Evolutionary conservation across 2,888 invertebrate species (phyloP), one percentile per base, ranked within the genome.

Genomic region (Teleiodes luculella): DNA sequence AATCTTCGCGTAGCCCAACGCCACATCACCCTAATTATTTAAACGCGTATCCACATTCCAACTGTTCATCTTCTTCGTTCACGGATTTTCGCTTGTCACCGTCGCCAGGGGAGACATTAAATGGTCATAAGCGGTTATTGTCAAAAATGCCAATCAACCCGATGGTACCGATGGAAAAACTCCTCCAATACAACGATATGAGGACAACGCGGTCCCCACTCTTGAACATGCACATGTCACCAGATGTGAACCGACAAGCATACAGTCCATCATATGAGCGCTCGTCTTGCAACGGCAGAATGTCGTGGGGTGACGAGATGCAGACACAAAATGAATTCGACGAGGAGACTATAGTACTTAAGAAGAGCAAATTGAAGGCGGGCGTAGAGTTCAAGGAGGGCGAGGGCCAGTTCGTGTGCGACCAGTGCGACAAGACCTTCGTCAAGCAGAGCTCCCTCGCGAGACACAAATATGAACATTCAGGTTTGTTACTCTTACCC

Each of bases 401-500:
- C 41, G 95, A 95, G 76, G 95, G 95, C 31, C 94, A 96, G 77
- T 95, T 94, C 84, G 94, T 96, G 60, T 99, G 99, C 86, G 97
- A 99, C 88, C 98, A 98, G 83, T 99, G 99, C 89, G 99, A 99
- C 90, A 99, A 99, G 86, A 96, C 98, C 60, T 99, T 99, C 84
- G 97, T 97, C 68, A 99, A 99, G 84, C 99, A 98, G 86, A 98
- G 98, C 85, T 99, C 98, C 50, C 92, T 99, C 70, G 98, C 99
- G 53, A 92, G 99, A 72, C 99, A 99, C 90, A 99, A 98, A 91
- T 99, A 99, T 82, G 99, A 99, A 92, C 99, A 99, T 92, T 99
- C 99, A 91, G 99, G 99, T 99, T 83, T 92, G 92, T 88, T 57
- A 11, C 20, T 37, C 13, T 3, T 31, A 20, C 18, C 16, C n/a